phyloP scores from a whole-genome alignment of 2,797 vertebrate genomes.

The Oryzias dopingdopingensis region DNA sequence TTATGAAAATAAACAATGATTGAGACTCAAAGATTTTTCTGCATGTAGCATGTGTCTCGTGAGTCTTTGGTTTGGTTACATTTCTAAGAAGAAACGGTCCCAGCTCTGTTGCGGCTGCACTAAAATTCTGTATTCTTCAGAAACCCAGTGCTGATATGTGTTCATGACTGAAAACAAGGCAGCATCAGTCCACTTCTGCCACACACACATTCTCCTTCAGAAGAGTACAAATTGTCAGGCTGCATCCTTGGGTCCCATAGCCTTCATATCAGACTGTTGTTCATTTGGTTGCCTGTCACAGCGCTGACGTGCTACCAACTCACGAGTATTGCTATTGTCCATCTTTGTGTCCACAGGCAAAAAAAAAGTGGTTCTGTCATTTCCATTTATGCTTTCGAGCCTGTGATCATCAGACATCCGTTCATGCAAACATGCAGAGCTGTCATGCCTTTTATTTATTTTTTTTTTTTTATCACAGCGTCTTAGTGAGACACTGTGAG shows the following conservation, averaged over 20 bases:
- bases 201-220: constrained; percentile 6
- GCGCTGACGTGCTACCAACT: neutral
- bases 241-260: neutral
- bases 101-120: constrained; percentile 3
- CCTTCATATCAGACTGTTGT: constrained; percentile 6
- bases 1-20: neutral
- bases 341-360: constrained; percentile 12
- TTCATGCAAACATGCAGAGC: constrained; percentile 6
- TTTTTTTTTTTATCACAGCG: neutral
- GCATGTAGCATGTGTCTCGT: neutral
- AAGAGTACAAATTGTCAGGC: constrained; percentile 1
- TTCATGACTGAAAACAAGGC: neutral
- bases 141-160: neutral
- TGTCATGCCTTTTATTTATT: constrained; percentile 41
- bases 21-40: constrained; percentile 2
- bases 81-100: neutral
- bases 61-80: neutral
- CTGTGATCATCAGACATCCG: constrained; percentile 35
- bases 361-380: constrained; percentile 8
- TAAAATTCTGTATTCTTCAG: constrained; percentile 1
- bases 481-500: constrained; percentile 20
- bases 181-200: constrained; percentile 4
- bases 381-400: constrained; percentile 14
- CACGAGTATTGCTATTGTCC: constrained; percentile 11
- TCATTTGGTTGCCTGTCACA: constrained; percentile 3